These are phyloP conservation scores for Troilus luridus DNA, from an alignment of 2,888 invertebrate species.

Conservation along the genomic window DNA sequence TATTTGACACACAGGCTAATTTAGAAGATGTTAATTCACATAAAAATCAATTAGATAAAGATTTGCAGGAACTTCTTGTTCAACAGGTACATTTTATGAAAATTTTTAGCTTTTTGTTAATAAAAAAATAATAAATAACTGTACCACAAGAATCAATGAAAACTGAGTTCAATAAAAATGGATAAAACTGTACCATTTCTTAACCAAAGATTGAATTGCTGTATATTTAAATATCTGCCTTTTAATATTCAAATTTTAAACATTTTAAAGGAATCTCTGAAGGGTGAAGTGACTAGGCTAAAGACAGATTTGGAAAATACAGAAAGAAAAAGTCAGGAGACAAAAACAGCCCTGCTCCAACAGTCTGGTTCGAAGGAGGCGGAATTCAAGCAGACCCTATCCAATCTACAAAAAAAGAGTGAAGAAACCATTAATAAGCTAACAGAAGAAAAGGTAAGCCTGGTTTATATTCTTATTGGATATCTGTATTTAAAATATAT, in stretches of 20 bases:
- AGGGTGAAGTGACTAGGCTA: conserved; percentile 81
- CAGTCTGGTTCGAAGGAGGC: conserved; percentile 84
- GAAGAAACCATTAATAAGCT: conserved; percentile 83
- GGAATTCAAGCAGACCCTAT: conserved; percentile 82
- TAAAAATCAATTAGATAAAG: conserved; percentile 82
- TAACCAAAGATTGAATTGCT: neutral
- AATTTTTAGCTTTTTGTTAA: neutral
- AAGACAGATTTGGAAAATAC: conserved; percentile 83
- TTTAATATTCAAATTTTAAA: neutral
- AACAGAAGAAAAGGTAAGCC: conserved; percentile 79
- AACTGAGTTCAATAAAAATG: no score
- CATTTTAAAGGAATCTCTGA: conserved; percentile 75
- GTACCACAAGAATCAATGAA: no score
- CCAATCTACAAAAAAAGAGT: conserved; percentile 80
- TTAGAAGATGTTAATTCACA: conserved; percentile 83
- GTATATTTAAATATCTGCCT: neutral
- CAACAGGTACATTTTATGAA: conserved; percentile 72
- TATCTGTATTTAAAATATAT: neutral
- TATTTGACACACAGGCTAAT: conserved; percentile 88
- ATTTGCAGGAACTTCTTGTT: conserved; percentile 82
- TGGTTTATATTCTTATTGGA: neutral
- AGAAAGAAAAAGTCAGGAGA: conserved; percentile 78
- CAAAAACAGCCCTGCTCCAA: conserved; percentile 79
- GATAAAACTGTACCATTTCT: no score
- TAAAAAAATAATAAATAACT: neutral